These are phyloP conservation scores for Oreochromis mossambicus DNA, from an alignment of 2,797 vertebrate genomes.

Conservation along the genomic window DNA sequence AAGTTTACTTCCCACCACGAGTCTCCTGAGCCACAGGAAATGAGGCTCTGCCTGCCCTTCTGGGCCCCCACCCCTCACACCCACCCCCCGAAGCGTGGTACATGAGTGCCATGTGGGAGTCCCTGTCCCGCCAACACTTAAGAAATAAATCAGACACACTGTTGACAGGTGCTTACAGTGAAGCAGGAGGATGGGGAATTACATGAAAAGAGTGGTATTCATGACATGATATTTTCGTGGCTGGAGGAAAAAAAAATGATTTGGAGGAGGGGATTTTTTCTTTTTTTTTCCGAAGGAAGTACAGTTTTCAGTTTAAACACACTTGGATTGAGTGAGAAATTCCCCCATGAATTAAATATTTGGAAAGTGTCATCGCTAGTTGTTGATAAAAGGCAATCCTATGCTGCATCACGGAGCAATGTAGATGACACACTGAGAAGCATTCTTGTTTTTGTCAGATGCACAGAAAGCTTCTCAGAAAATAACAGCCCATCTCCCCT, in stretches of 20 bases:
- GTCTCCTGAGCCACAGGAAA: slow-evolving; percentile 29
- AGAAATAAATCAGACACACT: slow-evolving; percentile 72
- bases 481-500: slow-evolving; percentile 21
- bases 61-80: slow-evolving; percentile 4
- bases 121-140: slow-evolving; percentile 63
- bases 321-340: slow-evolving; percentile 48
- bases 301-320: slow-evolving; percentile 44
- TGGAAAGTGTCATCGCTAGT: slow-evolving; percentile 55
- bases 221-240: slow-evolving; percentile 67
- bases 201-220: slow-evolving; percentile 59
- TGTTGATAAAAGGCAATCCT: slow-evolving; percentile 60
- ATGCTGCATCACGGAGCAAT: slow-evolving; percentile 26
- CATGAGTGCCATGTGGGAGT: slow-evolving; percentile 45
- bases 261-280: not conserved
- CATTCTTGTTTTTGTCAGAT: slow-evolving; percentile 35
- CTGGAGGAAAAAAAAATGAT: slow-evolving; percentile 9
- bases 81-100: slow-evolving; percentile 12
- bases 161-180: slow-evolving; percentile 68
- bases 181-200: slow-evolving; percentile 65
- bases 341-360: slow-evolving; percentile 52
- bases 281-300: not conserved
- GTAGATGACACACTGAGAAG: slow-evolving; percentile 39
- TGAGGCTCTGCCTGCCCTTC: slow-evolving; percentile 13
- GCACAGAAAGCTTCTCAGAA: slow-evolving; percentile 5
- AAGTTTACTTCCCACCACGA: slow-evolving; percentile 70